Conservation (phyloP, 2,113 vertebrate genomes). For the Megalops atlanticus region DNA sequence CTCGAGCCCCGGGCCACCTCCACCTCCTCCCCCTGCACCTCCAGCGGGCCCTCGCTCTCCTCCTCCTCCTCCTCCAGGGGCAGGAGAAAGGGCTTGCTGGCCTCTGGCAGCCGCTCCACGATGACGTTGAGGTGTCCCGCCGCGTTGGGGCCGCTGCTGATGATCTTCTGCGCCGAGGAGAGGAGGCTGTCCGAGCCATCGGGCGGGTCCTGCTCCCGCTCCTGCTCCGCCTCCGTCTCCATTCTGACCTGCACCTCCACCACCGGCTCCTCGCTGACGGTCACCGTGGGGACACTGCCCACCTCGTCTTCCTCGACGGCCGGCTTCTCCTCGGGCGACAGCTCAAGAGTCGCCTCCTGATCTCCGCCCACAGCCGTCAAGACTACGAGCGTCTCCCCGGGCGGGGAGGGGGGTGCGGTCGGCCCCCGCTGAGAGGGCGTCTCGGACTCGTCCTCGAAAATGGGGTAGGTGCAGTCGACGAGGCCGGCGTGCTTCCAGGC, state of each 20-base stretch:
- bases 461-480: constrained; percentile 93
- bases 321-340: constrained; percentile 58
- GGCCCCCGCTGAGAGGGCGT: constrained; percentile 56
- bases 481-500: constrained; percentile 97
- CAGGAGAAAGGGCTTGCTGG: constrained; percentile 79
- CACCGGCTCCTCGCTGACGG: constrained; percentile 64
- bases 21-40: constrained; percentile 54
- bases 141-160: constrained; percentile 85
- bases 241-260: constrained; percentile 76
- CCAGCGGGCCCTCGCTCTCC: no score
- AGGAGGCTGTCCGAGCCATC: constrained; percentile 82
- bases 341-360: constrained; percentile 58
- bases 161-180: constrained; percentile 94
- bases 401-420: constrained; percentile 48
- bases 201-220: constrained; percentile 66
- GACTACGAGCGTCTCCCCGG: constrained; percentile 77
- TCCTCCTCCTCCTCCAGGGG: constrained; percentile 41
- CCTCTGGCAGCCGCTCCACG: constrained; percentile 87
- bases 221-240: constrained; percentile 56
- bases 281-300: constrained; percentile 53
- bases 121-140: constrained; percentile 92
- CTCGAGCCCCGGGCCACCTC: constrained; percentile 73
- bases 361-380: constrained; percentile 63
- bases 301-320: constrained; percentile 57
- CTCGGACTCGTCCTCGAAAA: constrained; percentile 88